Evolutionary conservation across 2,888 invertebrate genomes (phyloP).

Genomic region (Melolontha melolontha): DNA sequence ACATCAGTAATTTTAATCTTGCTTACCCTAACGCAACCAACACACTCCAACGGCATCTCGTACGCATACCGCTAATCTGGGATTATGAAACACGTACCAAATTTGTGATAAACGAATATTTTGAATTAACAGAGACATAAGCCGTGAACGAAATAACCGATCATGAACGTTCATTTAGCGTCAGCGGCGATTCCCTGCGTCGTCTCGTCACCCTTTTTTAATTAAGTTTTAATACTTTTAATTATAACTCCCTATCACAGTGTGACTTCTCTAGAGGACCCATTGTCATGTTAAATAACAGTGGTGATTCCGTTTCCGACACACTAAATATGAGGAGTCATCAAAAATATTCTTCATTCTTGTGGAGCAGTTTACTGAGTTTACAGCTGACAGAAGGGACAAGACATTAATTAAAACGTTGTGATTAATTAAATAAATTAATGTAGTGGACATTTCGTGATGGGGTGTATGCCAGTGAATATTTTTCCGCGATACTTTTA

Average conservation of each 20-base stretch:
- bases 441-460: constrained; percentile 1
- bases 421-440: constrained; percentile 22
- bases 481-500: no score
- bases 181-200: neutral
- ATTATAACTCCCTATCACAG: constrained; percentile 1
- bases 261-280: constrained; percentile 4
- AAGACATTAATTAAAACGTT: constrained; percentile 21
- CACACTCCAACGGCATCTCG: neutral
- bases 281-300: constrained; percentile 14
- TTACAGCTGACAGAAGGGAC: neutral
- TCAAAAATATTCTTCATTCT: neutral
- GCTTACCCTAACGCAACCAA: neutral
- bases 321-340: neutral
- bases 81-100: constrained; percentile 4
- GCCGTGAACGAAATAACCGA: neutral
- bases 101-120: constrained; percentile 16
- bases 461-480: no score
- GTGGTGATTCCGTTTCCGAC: neutral
- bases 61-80: constrained; percentile 6
- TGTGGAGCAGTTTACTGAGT: neutral
- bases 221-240: constrained; percentile 24
- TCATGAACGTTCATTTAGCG: neutral
- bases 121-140: constrained; percentile 1
- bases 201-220: constrained; percentile 13
- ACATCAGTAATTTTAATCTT: constrained; percentile 12